Percentiles rank a stretch among this genome's conserved stretches.
Conservation (phyloP, 2,113 vertebrate genomes). For the Dipodomys stephensi region DNA sequence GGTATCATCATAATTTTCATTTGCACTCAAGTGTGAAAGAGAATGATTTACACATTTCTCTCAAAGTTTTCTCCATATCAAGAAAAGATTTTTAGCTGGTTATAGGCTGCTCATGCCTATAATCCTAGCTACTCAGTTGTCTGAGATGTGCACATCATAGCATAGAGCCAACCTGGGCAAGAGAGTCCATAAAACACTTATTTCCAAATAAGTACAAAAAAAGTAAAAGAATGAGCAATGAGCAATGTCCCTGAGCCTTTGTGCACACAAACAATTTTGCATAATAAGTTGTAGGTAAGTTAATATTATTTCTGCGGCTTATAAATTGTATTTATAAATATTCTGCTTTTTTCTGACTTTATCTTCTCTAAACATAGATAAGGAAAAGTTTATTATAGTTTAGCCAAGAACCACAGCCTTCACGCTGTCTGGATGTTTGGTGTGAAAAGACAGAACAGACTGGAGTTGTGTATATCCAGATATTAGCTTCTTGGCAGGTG, state of each 20-base stretch:
- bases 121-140: too few species aligned
- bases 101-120: too few species aligned
- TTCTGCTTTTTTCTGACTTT: background rate
- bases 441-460: constrained; percentile 3
- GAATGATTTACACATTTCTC: background rate
- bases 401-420: background rate
- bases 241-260: too few species aligned
- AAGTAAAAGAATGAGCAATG: too few species aligned
- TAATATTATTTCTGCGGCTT: background rate
- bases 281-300: background rate
- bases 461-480: too few species aligned
- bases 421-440: background rate
- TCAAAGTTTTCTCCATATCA: background rate
- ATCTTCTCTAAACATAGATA: background rate
- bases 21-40: background rate
- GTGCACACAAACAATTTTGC: background rate
- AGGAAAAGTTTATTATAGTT: background rate
- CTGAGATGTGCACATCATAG: too few species aligned
- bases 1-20: background rate
- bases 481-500: too few species aligned
- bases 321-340: background rate
- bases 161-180: too few species aligned
- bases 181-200: too few species aligned
- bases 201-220: too few species aligned
- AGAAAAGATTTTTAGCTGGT: background rate